phyloP scores from a whole-genome alignment of 2,888 invertebrate species.

The Eupithecia exiguata region DNA sequence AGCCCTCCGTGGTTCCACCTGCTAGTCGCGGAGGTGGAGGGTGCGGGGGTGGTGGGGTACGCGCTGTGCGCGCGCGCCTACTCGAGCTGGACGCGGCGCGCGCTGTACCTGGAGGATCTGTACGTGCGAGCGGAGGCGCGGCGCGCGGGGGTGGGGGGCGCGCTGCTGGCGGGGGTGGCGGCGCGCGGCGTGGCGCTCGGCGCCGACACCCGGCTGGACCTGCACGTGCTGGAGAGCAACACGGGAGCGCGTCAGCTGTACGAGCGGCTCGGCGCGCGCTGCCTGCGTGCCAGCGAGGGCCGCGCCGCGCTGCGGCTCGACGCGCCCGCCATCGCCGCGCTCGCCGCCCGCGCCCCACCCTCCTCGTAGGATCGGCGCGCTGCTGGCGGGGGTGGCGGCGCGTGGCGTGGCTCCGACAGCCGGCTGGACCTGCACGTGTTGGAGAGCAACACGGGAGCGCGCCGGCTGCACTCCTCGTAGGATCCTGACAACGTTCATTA shows the following conservation, averaged over 20 bases:
- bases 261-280: conserved; percentile 85
- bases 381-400: conserved; percentile 56
- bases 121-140: conserved; percentile 88
- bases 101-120: conserved; percentile 93
- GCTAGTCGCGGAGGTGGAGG: conserved; percentile 84
- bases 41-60: conserved; percentile 87
- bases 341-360: conserved; percentile 23
- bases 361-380: too few relatives aligned
- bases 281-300: conserved; percentile 62
- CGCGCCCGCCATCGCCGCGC: conserved; percentile 52
- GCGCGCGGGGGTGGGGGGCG: conserved; percentile 85
- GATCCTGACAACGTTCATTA: background rate
- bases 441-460: conserved; percentile 88
- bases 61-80: conserved; percentile 91
- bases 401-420: conserved; percentile 74
- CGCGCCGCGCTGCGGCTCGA: conserved; percentile 72
- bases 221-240: conserved; percentile 90
- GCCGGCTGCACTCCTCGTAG: conserved; percentile 92
- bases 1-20: conserved; percentile 85
- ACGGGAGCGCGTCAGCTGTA: conserved; percentile 92
- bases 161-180: conserved; percentile 69
- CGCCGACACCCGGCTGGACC: conserved; percentile 87
- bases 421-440: conserved; percentile 92
- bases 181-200: conserved; percentile 66
- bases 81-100: conserved; percentile 93